phyloP scores from a whole-genome alignment of 2,113 vertebrate species.

The Bambusicola thoracicus region DNA sequence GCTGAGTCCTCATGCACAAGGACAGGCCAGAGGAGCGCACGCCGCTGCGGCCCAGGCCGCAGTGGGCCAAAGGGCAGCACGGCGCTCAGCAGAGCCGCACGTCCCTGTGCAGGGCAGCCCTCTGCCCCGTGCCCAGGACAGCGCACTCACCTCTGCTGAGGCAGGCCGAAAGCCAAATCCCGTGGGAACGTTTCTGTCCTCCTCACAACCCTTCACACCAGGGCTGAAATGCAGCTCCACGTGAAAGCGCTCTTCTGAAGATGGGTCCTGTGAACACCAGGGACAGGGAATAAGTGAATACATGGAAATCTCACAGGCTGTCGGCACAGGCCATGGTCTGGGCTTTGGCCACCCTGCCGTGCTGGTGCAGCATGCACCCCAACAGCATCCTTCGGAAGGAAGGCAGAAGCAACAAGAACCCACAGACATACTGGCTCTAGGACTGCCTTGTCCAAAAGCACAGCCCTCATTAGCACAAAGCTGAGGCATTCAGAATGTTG shows the following conservation, averaged over 20 bases:
- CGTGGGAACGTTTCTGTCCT: slow-evolving; percentile 89
- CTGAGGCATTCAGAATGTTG: not conserved
- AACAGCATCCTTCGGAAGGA: not conserved
- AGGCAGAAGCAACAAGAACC: not conserved
- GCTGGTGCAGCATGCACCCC: not conserved
- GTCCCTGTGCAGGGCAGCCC: too few species aligned
- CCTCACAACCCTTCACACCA: slow-evolving; percentile 93
- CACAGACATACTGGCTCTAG: not conserved
- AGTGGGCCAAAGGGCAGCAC: not conserved
- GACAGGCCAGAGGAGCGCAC: not conserved
- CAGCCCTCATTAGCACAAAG: not conserved
- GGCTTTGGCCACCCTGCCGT: not conserved
- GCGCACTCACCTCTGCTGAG: slow-evolving; percentile 86
- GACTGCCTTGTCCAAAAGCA: not conserved
- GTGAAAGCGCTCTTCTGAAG: slow-evolving; percentile 96
- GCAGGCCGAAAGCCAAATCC: slow-evolving; percentile 96
- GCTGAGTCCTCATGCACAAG: fast-evolving
- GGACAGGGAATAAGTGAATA: not conserved
- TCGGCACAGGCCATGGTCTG: not conserved
- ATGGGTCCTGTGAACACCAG: slow-evolving; percentile 81
- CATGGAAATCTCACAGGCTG: not conserved
- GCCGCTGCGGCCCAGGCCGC: not conserved
- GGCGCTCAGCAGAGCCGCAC: fast-evolving
- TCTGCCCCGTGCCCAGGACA: not conserved
- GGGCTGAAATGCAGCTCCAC: slow-evolving; percentile 99